phyloP scores from a whole-genome alignment of 1,140 invertebrate genomes.

The Drosophila willistoni region DNA sequence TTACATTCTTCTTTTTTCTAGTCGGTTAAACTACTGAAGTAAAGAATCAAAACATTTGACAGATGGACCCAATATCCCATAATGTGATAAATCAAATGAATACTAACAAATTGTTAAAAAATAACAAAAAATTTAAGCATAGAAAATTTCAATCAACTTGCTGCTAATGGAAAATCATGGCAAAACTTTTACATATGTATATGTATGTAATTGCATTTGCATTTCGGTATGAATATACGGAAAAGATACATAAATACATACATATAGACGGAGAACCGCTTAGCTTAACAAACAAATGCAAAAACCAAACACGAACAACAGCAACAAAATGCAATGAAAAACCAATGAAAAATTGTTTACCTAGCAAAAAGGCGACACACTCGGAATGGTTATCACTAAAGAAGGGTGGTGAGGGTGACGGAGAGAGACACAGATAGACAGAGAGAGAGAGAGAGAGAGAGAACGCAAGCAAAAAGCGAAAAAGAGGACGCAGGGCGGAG shows the following conservation, averaged over 20 bases:
- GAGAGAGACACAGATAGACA: constrained; percentile 24
- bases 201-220: neutral
- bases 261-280: neutral
- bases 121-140: neutral
- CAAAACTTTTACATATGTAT: neutral
- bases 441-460: neutral
- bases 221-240: neutral
- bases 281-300: constrained; percentile 27
- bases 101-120: too few species aligned
- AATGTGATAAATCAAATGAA: too few species aligned
- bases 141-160: neutral
- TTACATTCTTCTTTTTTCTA: too few species aligned
- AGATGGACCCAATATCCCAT: too few species aligned
- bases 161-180: neutral
- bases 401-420: neutral
- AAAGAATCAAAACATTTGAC: too few species aligned
- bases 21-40: too few species aligned
- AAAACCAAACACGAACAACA: constrained; percentile 44
- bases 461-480: neutral
- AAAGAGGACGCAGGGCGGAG: neutral
- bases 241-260: neutral
- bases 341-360: constrained; percentile 60
- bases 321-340: constrained; percentile 28
- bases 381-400: constrained; percentile 6
- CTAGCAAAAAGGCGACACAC: constrained; percentile 11